Conservation (phyloP, 2,113 vertebrate species). For the Petaurus breviceps region DNA sequence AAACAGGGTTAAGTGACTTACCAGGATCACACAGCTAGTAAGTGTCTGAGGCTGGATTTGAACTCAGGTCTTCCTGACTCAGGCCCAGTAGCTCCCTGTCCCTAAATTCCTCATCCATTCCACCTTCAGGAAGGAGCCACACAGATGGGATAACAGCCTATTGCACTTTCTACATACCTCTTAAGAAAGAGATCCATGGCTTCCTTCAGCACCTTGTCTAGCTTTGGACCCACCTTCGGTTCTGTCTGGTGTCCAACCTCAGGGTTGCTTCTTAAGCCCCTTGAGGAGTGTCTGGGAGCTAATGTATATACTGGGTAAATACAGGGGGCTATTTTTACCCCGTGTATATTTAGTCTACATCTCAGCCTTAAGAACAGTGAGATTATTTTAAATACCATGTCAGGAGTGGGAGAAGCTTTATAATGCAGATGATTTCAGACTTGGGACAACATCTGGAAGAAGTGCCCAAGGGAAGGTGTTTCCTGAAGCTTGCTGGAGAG, state of each 20-base stretch:
- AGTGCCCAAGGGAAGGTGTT: not conserved
- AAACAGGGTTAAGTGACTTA: too few species aligned
- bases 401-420: not conserved
- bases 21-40: too few species aligned
- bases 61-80: not conserved
- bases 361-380: not conserved
- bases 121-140: not conserved
- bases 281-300: not conserved
- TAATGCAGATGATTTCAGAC: not conserved
- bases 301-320: rapidly evolving
- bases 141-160: not conserved
- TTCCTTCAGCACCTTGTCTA: rapidly evolving
- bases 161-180: not conserved
- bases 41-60: not conserved
- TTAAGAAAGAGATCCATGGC: not conserved
- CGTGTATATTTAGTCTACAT: not conserved
- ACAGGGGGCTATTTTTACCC: not conserved
- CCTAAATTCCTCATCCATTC: not conserved
- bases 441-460: not conserved
- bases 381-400: not conserved
- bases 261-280: not conserved
- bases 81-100: not conserved
- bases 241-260: not conserved
- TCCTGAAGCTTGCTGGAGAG: not conserved
- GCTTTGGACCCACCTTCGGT: not conserved